These are phyloP conservation scores for Bombylius major DNA, from an alignment of 2,888 invertebrate species.

Conservation along the genomic window DNA sequence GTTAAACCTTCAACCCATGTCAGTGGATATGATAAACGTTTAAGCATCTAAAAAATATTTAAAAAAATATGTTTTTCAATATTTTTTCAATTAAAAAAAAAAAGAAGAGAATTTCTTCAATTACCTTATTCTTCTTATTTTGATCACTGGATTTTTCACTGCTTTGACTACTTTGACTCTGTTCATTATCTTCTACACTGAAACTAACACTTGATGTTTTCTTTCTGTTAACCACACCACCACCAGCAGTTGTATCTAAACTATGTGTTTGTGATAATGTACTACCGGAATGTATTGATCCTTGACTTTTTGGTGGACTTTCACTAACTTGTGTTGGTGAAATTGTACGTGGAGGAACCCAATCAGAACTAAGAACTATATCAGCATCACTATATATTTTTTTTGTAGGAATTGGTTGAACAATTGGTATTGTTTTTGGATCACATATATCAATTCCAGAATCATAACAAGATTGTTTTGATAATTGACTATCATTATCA, in stretches of 20 bases:
- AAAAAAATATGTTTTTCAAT: not conserved
- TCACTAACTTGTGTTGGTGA: slow-evolving; percentile 56
- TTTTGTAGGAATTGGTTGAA: slow-evolving; percentile 46
- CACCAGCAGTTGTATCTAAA: slow-evolving; percentile 26
- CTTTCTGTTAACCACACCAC: slow-evolving; percentile 42
- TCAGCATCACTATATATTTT: slow-evolving; percentile 71
- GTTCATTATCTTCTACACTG: slow-evolving; percentile 45
- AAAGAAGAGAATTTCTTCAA: not conserved
- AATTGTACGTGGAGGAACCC: slow-evolving; percentile 75
- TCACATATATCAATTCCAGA: slow-evolving; percentile 82
- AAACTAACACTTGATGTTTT: slow-evolving; percentile 62
- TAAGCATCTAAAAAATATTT: slow-evolving; percentile 58
- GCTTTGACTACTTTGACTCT: slow-evolving; percentile 8
- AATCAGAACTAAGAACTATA: slow-evolving; percentile 73
- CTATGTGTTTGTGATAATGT: slow-evolving; percentile 25
- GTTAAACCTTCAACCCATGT: slow-evolving; percentile 86
- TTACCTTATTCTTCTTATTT: slow-evolving; percentile 13
- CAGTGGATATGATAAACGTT: slow-evolving; percentile 79
- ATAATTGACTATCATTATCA: slow-evolving; percentile 45
- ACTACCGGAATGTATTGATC: slow-evolving; percentile 6
- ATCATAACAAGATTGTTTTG: slow-evolving; percentile 77
- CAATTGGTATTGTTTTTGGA: slow-evolving; percentile 44
- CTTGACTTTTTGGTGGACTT: slow-evolving; percentile 28
- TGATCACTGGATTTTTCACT: slow-evolving; percentile 9
- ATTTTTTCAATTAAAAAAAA: not conserved